Base-by-base conservation (phyloP, 2,113 vertebrate genomes). In the Ptilorrhoa leucosticta region DNA sequence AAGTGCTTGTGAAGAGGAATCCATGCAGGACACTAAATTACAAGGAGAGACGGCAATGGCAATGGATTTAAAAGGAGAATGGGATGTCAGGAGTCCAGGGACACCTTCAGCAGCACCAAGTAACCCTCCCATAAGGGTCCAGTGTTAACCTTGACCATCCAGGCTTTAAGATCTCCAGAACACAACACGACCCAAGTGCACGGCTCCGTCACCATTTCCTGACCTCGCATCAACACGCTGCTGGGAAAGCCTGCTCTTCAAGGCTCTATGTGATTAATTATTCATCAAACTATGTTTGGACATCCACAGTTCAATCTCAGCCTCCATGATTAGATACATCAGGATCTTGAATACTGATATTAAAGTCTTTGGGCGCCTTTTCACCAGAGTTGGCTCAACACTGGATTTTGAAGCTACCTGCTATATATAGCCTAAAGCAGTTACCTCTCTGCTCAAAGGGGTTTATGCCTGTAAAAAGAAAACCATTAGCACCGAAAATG, bases 271-370 rank as follows among this genome's bases (percentile, higher is more conserved):
- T 9, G 48, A 90, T 97, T 79, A 93, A 97, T 96, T 93, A 96
- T 95, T 96, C 73, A 94, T 90, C 85, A 70, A 68, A 64, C 82
- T 71, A 14, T 44, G 90, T 91, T 75, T 91, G 94, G 92, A 68
- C 90, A 82, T 63, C 73, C 54, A 54, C 79, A 8, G 80, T 21
- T 86, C 93, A 53, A 20, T 28, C 82, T 87, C 90, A 80, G 78
- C 87, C 90, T 87, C 90, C 90, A 64, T 44, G 35, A 71, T 58
- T 58, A 83, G 8, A 73, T 56, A 71, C 81, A 81, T 30, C 42
- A 13, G 13, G 13, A 42, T 35, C 65, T 4, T 7, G 33, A 91
- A 53, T 12, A 48, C 31, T 8, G 27, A 28, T 4, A 68, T 26
- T 58, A 24, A 79, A 95, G 73, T 57, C 40, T 2, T 12, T 7